Conservation (phyloP, 1,140 invertebrate genomes). For the Oryctes rhinoceros region DNA sequence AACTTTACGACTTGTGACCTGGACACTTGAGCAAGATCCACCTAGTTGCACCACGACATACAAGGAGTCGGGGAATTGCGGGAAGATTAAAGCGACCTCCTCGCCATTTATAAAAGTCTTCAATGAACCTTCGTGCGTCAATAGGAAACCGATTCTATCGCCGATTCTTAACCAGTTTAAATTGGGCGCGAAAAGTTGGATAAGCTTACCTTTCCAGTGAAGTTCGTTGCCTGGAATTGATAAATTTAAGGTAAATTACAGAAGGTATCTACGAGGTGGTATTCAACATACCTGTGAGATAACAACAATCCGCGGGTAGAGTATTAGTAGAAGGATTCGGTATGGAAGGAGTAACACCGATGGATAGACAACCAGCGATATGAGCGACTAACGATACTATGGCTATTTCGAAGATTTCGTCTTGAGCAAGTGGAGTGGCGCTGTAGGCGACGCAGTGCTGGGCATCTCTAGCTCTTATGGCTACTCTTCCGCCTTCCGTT, state of each 20-base stretch:
- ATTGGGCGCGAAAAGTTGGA: constrained; percentile 74
- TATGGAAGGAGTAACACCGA: constrained; percentile 77
- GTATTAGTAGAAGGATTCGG: constrained; percentile 67
- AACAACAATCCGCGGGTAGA: constrained; percentile 71
- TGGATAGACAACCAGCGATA: constrained; percentile 78
- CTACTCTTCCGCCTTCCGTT: constrained; percentile 72
- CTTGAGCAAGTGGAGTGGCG: constrained; percentile 73
- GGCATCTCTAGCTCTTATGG: constrained; percentile 71
- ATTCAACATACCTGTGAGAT: constrained; percentile 67
- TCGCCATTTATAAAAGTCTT: constrained; percentile 80
- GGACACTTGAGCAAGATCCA: constrained; percentile 56
- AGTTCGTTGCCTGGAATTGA: constrained; percentile 71
- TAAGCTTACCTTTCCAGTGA: constrained; percentile 67
- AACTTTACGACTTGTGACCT: constrained; percentile 58
- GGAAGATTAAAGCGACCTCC: constrained; percentile 69
- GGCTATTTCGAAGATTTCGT: constrained; percentile 78
- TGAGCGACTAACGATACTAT: constrained; percentile 69
- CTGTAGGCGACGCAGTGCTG: constrained; percentile 79
- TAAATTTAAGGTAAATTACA: constrained; percentile 54
- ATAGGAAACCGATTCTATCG: constrained; percentile 74
- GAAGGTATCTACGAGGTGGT: not conserved
- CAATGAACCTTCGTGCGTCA: constrained; percentile 68
- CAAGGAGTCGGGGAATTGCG: constrained; percentile 52
- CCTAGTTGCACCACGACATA: constrained; percentile 56
- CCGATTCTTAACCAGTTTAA: constrained; percentile 82